phyloP scores from a whole-genome alignment of 2,888 invertebrate genomes.

The Leptinotarsa peninsularis region DNA sequence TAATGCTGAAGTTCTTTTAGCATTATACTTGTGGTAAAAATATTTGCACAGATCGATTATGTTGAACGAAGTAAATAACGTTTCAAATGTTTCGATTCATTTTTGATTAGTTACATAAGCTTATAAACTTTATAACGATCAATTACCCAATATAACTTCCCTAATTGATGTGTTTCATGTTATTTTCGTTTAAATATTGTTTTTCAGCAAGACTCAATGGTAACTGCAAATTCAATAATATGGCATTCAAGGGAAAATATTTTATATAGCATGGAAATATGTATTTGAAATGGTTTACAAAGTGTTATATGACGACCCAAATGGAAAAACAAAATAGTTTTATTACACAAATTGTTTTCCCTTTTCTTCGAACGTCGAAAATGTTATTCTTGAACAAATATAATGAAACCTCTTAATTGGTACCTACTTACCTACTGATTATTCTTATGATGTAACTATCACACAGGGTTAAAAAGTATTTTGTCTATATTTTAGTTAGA shows the following conservation, averaged over 20 bases:
- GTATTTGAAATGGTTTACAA: background rate
- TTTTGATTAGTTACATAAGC: too few relatives aligned
- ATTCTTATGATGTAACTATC: conserved; percentile 36
- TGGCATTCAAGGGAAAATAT: background rate
- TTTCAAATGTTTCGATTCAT: too few relatives aligned
- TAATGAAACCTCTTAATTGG: conserved; percentile 2
- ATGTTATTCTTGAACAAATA: conserved; percentile 17
- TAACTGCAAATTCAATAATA: background rate
- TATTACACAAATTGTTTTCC: background rate
- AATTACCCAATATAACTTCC: too few relatives aligned
- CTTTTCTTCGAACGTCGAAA: background rate
- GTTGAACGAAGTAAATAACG: too few relatives aligned
- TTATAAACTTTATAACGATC: too few relatives aligned
- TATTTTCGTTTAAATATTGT: too few relatives aligned
- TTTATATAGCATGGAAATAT: background rate
- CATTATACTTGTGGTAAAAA: background rate
- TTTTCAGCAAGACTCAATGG: background rate
- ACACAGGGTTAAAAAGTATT: conserved; percentile 42
- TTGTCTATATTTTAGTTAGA: conserved; percentile 37
- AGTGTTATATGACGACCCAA: background rate
- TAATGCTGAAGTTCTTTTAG: background rate
- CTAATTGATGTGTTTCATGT: too few relatives aligned
- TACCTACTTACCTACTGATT: conserved; percentile 17
- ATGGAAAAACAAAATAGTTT: background rate
- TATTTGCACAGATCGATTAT: background rate